A percentile compares a stretch with the other conserved stretches of the same genome.
phyloP scores from a whole-genome alignment of 2,888 invertebrate genomes.

The Drosophila dives region DNA sequence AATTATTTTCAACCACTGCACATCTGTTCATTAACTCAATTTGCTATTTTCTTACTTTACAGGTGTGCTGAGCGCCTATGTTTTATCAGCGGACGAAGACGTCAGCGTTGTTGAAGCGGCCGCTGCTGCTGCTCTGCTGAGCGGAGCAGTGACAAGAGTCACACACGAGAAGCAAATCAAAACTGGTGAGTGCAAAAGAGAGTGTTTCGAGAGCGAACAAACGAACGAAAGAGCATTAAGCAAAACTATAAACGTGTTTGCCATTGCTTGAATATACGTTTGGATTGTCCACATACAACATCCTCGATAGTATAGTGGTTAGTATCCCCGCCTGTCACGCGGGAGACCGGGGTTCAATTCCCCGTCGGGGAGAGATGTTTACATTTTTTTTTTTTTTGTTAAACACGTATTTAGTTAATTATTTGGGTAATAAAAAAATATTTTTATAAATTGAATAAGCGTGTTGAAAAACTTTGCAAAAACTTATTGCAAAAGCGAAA shows the following conservation, averaged over 20 bases:
- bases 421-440: not conserved
- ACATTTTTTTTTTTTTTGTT: conserved; percentile 27
- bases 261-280: conserved; percentile 3
- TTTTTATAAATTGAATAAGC: not conserved
- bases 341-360: conserved; percentile 76
- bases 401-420: not conserved
- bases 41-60: conserved; percentile 36
- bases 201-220: not conserved
- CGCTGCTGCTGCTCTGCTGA: conserved; percentile 38
- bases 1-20: not conserved
- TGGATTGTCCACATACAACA: conserved; percentile 4
- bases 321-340: conserved; percentile 74
- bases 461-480: not conserved
- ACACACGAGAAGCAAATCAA: conserved; percentile 41
- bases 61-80: conserved; percentile 52
- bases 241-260: not conserved
- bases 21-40: conserved; percentile 22
- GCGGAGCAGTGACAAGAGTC: conserved; percentile 20
- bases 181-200: conserved; percentile 43
- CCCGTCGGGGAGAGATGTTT: conserved; percentile 64
- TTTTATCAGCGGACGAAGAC: conserved; percentile 33
- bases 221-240: not conserved
- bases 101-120: conserved; percentile 6
- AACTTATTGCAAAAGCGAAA: not conserved
- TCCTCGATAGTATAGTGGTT: conserved; percentile 76